Evolutionary conservation across 2,113 vertebrate species (phyloP).

Genomic region (Sturnus vulgaris): DNA sequence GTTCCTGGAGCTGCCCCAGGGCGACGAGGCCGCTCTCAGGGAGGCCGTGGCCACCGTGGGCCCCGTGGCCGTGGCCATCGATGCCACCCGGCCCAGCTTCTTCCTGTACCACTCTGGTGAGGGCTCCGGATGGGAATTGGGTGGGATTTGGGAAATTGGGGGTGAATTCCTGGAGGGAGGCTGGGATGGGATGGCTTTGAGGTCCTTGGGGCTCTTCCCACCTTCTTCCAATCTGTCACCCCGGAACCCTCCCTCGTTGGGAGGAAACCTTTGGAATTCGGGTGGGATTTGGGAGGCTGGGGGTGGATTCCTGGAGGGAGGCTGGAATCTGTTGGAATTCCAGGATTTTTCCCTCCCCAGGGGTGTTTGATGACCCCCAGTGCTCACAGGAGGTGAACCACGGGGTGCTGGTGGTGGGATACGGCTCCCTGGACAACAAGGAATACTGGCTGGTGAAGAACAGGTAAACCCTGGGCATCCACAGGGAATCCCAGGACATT

Average conservation of each 20-base stretch:
- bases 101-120: constrained; percentile 55
- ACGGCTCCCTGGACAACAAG: constrained; percentile 77
- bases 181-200: not conserved
- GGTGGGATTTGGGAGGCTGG: not conserved
- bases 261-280: rapidly evolving
- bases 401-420: constrained; percentile 82
- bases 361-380: constrained; percentile 81
- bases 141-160: rapidly evolving
- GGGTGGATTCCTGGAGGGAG: not conserved
- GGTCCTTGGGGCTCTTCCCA: not conserved
- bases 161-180: not conserved
- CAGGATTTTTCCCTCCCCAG: constrained; percentile 25
- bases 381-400: constrained; percentile 82
- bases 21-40: constrained; percentile 73
- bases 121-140: rapidly evolving
- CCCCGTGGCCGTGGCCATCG: constrained; percentile 86
- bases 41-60: constrained; percentile 79
- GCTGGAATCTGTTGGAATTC: not conserved
- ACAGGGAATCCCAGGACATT: not conserved
- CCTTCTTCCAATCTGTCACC: rapidly evolving
- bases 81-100: constrained; percentile 77
- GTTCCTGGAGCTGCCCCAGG: constrained; percentile 63
- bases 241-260: rapidly evolving
- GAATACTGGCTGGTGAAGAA: constrained; percentile 96
- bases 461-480: constrained; percentile 72